phyloP scores from a whole-genome alignment of 2,888 invertebrate species.

The Lasioglossum vierecki region DNA sequence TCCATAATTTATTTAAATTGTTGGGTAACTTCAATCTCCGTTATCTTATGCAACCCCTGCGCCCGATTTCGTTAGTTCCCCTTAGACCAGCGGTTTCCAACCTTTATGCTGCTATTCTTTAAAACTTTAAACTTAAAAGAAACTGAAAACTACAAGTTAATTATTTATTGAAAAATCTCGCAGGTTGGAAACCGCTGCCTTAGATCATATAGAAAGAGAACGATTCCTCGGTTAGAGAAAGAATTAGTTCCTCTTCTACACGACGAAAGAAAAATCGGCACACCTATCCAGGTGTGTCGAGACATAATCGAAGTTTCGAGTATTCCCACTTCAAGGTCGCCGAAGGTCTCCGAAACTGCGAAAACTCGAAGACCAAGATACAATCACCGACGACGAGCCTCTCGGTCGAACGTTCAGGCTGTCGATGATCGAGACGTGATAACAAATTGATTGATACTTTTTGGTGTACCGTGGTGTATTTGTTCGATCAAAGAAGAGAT shows the following conservation, averaged over 20 bases:
- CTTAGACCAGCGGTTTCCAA: background rate
- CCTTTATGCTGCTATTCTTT: no score
- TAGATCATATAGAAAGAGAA: background rate
- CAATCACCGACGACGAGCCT: slow-evolving; percentile 16
- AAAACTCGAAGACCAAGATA: background rate
- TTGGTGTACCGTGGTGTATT: slow-evolving; percentile 47
- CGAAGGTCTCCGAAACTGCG: background rate
- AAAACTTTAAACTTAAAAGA: no score
- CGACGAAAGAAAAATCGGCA: background rate
- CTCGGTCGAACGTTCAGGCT: slow-evolving; percentile 25
- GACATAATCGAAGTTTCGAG: background rate
- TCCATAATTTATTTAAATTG: background rate
- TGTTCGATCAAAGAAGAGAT: background rate
- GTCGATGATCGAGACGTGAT: slow-evolving; percentile 21
- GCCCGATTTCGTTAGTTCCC: background rate
- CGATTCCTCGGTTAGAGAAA: background rate
- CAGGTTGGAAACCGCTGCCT: background rate
- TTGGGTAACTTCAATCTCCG: background rate
- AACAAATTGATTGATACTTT: slow-evolving; percentile 5
- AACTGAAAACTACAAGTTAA: no score
- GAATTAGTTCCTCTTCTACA: background rate
- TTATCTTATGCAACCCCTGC: background rate
- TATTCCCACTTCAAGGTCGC: background rate
- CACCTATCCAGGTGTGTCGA: background rate
- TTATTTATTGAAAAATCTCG: no score